Base-by-base conservation (phyloP, 2,888 invertebrate species). In the Tetheella fluctuosa region DNA sequence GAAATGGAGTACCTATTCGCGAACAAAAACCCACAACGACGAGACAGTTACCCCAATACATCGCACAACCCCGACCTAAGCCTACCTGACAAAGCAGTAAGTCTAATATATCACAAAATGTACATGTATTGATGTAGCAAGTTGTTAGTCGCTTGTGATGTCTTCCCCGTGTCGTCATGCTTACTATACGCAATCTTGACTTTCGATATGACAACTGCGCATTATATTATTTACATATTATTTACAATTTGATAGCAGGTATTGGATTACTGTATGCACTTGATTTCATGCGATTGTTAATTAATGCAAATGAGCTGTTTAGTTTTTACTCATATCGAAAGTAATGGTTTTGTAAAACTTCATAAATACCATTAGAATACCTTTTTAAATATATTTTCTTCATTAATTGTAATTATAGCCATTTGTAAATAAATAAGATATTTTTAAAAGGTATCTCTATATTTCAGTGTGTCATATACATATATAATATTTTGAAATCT, bases 1-100 rank as follows among this genome's bases (percentile, higher is more conserved):
- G 92, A 93, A 68, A 91, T 92, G 91, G 89, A 91, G 72, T 86
- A 79, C 67, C 83, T 91, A 8, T 90, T 93, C 73, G 72, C 80
- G 25, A 83, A 78, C 64, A 82, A 84, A 61, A 80, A 74, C 60
- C 61, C 76, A 42, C 78, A 81, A 60, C 83, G 86, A 15, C 81
- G 89, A 15, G 88, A 89, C 73, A 87, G 86, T 71, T 83, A 80
- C 62, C 89, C 88, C 1, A 85, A 82, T 71, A 85, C 77, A 64
- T 77, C 88, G 60, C 79, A 74, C 68, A 79, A 77, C 65, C 75
- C 84, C 0, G 85, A 85, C 3, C 70, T 85, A 62, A 85, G 82
- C 62, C 73, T 84, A n/a, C 79, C 82, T 34, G 89, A 91, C 25
- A 90, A 89, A 80, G 81, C 90, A 60, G 91, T 91, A 73, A 89